These are phyloP conservation scores for Tiliqua scincoides DNA, from an alignment of 2,113 vertebrate species.

Conservation along the genomic window DNA sequence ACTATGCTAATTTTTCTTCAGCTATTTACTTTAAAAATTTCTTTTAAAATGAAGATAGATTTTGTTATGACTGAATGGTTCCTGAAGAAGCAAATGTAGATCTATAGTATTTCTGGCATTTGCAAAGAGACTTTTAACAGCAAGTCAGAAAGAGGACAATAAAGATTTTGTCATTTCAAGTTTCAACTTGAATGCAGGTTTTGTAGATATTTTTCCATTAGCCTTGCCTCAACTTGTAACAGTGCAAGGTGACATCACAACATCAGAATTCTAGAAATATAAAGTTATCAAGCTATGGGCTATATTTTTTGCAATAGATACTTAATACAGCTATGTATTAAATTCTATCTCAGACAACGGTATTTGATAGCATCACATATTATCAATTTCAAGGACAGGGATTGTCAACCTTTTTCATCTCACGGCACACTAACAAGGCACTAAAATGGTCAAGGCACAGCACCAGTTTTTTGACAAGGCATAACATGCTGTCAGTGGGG, in stretches of 20 bases:
- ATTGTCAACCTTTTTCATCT: too few species aligned
- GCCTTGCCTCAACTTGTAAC: not conserved
- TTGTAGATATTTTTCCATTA: not conserved
- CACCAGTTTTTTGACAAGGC: too few species aligned
- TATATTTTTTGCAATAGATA: not conserved
- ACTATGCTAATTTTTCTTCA: not conserved
- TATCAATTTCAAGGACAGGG: too few species aligned
- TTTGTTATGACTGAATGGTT: not conserved
- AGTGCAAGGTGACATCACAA: not conserved
- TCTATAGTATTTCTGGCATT: not conserved
- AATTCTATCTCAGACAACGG: not conserved
- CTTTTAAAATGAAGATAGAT: not conserved
- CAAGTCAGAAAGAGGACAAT: not conserved
- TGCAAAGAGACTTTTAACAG: not conserved
- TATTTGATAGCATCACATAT: not conserved
- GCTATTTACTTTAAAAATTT: slow-evolving; percentile 1
- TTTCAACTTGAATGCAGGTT: not conserved
- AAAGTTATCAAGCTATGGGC: not conserved
- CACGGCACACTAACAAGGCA: too few species aligned
- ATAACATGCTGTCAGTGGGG: too few species aligned
- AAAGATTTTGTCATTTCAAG: not conserved
- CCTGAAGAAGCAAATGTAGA: not conserved
- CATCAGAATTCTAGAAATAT: not conserved
- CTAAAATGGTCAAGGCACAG: too few species aligned
- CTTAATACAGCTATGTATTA: not conserved